Evolutionary conservation across 1,140 invertebrate species (phyloP).

Genomic region (Agrilus planipennis): DNA sequence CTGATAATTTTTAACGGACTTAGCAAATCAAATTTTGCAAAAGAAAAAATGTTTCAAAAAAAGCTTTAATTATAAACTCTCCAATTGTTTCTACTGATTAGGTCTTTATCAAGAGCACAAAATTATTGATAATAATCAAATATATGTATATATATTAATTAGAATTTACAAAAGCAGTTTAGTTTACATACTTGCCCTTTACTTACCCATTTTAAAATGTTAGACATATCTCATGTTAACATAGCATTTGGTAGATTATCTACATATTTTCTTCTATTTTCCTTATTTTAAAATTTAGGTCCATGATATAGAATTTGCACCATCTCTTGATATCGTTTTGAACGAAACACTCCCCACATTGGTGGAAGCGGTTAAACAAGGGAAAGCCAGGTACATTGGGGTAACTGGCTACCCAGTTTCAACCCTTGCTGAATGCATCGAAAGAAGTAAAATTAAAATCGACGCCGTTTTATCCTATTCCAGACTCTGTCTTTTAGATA

Average conservation of each 20-base stretch:
- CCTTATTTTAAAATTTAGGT: constrained; percentile 56
- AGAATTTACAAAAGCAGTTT: too few relatives aligned
- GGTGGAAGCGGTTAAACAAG: constrained; percentile 55
- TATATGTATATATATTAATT: too few relatives aligned
- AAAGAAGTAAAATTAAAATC: constrained; percentile 52
- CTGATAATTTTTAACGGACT: too few relatives aligned
- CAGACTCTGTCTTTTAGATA: constrained; percentile 67
- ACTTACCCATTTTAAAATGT: too few relatives aligned
- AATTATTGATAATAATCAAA: too few relatives aligned
- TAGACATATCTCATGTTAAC: not conserved
- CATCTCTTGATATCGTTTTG: constrained; percentile 61
- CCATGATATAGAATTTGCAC: constrained; percentile 84
- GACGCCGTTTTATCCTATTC: constrained; percentile 68
- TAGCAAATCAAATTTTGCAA: too few relatives aligned
- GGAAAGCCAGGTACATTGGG: constrained; percentile 74
- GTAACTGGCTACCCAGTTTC: constrained; percentile 79
- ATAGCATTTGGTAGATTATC: not conserved
- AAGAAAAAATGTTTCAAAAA: too few relatives aligned
- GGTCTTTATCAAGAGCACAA: too few relatives aligned
- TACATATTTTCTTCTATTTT: constrained; percentile 7
- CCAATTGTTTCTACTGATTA: too few relatives aligned
- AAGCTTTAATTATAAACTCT: too few relatives aligned
- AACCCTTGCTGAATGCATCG: constrained; percentile 58
- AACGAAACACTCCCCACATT: constrained; percentile 78
- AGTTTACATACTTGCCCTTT: too few relatives aligned